Percentiles rank a stretch among this genome's conserved stretches.
Conservation (phyloP, 2,888 invertebrate species). For the Hirtodrosophila duncani region DNA sequence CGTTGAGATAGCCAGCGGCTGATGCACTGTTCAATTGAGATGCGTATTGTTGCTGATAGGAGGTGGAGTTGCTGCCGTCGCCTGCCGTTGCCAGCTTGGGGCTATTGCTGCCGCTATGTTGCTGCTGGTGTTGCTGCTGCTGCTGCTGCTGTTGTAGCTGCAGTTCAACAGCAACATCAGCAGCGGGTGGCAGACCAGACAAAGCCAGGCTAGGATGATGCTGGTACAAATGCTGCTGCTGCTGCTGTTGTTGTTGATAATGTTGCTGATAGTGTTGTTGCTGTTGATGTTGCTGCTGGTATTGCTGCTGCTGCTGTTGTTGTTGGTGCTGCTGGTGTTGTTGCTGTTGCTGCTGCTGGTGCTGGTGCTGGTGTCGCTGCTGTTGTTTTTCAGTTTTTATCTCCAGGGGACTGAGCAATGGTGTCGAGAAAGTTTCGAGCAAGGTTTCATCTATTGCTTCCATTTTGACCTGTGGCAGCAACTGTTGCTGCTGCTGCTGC, state of each 20-base stretch:
- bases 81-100: constrained; percentile 67
- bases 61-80: constrained; percentile 68
- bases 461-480: constrained; percentile 84
- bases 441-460: constrained; percentile 85
- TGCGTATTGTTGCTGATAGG: constrained; percentile 70
- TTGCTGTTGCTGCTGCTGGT: constrained; percentile 59
- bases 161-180: constrained; percentile 60
- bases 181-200: constrained; percentile 64
- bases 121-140: constrained; percentile 46
- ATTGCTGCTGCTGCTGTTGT: constrained; percentile 46
- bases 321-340: constrained; percentile 54
- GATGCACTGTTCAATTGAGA: constrained; percentile 62
- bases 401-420: constrained; percentile 87
- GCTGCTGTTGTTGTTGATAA: constrained; percentile 51
- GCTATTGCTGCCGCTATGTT: constrained; percentile 73
- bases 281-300: constrained; percentile 53
- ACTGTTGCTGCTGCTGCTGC: constrained; percentile 42
- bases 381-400: constrained; percentile 86
- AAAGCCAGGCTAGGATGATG: constrained; percentile 76
- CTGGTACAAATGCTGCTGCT: constrained; percentile 73
- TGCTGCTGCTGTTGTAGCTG: constrained; percentile 48
- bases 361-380: constrained; percentile 65
- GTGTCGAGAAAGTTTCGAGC: constrained; percentile 83
- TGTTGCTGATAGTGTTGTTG: constrained; percentile 57
- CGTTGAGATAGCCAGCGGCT: constrained; percentile 60